Evolutionary conservation across 2,888 invertebrate species (phyloP), one percentile per base, ranked within the genome.

Genomic region (Agrypnus murinus): DNA sequence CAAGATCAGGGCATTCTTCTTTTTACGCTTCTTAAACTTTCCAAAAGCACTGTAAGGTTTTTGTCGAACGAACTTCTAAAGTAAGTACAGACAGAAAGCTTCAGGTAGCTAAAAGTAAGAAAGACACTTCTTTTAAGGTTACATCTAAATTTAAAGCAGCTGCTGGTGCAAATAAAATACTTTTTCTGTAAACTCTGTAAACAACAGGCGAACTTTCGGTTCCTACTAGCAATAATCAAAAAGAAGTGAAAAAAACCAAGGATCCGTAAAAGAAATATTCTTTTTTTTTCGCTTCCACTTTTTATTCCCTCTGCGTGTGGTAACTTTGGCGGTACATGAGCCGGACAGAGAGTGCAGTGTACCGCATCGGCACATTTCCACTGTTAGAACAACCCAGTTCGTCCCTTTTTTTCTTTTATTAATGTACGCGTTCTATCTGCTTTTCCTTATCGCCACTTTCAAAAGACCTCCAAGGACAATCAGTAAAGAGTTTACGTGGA

Each of bases 241-340:
- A 17, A 17, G 38, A 48, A 58, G 36, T 19, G 15, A n/a, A 55
- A 15, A 17, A 15, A 17, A 14, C 15, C 32, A 34, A 36, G 17
- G 36, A 15, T 15, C 55, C 55, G 55, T 55, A 19, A 55, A 55
- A 15, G 38, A 55, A 17, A 25, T 10, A 36, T 12, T 53, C 40
- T 15, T 55, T 55, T 46, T 43, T 68, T 45, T 57, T 63, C 45
- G 48, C 53, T 38, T 19, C 19, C 38, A 43, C 57, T 68, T 60
- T 67, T 60, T 69, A 67, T 69, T 64, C 69, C 63, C 36, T 40
- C 38, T 19, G 69, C 59, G 69, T 64, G 55, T 25, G 62, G 63
- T 58, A 64, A 69, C 69, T 69, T 69, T 48, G 69, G 12, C 50
- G 69, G 64, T 69, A 69, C 63, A 69, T 69, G 64, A 69, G 48